Conservation (phyloP, 2,113 vertebrate species). For the Gymnarchus niloticus region DNA sequence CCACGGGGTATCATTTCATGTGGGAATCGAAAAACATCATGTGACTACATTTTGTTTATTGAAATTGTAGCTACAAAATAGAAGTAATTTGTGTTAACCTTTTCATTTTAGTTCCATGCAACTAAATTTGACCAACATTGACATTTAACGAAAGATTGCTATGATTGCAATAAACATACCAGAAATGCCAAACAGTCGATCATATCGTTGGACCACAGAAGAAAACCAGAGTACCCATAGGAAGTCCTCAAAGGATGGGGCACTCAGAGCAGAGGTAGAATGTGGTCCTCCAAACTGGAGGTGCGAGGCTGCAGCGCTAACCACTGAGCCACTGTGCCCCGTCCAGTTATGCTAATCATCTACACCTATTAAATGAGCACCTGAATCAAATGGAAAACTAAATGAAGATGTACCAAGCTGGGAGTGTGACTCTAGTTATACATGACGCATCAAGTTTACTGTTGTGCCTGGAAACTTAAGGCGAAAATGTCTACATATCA, state of each 20-base stretch:
- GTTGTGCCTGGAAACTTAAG: neutral
- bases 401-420: neutral
- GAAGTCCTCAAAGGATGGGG: no score
- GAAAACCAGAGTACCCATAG: no score
- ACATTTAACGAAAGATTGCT: neutral
- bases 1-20: conserved; percentile 34
- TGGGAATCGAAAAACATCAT: conserved; percentile 32
- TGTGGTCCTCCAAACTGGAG: no score
- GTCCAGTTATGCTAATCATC: no score
- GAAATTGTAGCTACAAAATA: conserved; percentile 28
- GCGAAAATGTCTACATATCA: neutral
- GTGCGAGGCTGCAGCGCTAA: no score
- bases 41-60: conserved; percentile 31
- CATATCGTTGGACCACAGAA: no score
- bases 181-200: neutral
- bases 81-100: neutral
- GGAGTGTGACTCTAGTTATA: neutral
- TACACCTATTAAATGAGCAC: neutral
- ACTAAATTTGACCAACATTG: neutral
- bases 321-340: no score
- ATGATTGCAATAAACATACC: neutral
- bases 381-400: conserved; percentile 24
- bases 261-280: no score
- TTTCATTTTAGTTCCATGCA: neutral
- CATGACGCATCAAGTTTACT: neutral